These are phyloP conservation scores for Chrysogorgia sp. DNA, from an alignment of 92 coral and sea anemone genomes.

Conservation along the genomic window DNA sequence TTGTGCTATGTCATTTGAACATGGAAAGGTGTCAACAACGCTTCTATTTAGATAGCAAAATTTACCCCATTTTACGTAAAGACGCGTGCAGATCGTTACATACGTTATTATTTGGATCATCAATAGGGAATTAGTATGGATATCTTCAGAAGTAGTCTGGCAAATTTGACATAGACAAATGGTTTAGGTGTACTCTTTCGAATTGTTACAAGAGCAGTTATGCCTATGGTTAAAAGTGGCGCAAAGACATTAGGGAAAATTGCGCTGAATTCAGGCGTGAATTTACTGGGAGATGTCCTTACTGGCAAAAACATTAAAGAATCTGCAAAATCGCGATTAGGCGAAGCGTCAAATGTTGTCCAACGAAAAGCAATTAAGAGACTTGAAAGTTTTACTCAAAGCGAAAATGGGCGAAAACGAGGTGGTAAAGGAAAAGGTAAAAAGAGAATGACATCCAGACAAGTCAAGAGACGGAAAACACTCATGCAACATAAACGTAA, in stretches of 20 bases:
- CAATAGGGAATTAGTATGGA: constrained; percentile 8
- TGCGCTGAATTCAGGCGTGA: constrained; percentile 24
- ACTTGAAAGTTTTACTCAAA: background rate
- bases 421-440: constrained; percentile 23
- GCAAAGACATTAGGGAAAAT: constrained; percentile 22
- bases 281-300: constrained; percentile 25
- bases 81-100: background rate
- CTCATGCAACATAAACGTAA: too few species aligned
- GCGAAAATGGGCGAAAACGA: background rate
- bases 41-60: constrained; percentile 50
- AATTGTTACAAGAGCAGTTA: background rate
- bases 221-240: constrained; percentile 35
- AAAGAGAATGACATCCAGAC: constrained; percentile 57
- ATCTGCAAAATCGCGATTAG: background rate
- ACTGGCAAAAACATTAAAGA: constrained; percentile 20
- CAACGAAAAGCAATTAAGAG: constrained; percentile 3
- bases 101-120: background rate
- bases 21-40: constrained; percentile 55
- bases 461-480: too few species aligned
- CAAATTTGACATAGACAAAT: constrained; percentile 36
- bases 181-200: constrained; percentile 39
- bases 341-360: constrained; percentile 10
- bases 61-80: constrained; percentile 8
- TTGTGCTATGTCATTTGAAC: constrained; percentile 56
- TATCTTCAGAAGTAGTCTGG: constrained; percentile 18